Conservation (phyloP, 2,113 vertebrate species). For the Mobula hypostoma region DNA sequence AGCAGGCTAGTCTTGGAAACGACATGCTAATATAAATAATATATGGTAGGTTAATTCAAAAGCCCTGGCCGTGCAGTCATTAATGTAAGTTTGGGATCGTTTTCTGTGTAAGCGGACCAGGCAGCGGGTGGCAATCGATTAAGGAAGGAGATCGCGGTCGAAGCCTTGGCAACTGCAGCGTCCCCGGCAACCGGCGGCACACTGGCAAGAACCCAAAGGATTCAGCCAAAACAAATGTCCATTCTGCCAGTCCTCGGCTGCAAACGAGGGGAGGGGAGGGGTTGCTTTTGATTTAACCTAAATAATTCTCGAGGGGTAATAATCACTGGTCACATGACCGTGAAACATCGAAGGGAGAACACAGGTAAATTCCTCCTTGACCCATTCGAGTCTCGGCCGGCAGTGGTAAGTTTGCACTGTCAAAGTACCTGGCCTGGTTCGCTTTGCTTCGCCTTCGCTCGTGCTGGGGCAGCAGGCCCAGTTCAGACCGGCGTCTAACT, state of each 20-base stretch:
- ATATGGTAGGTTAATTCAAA: not conserved
- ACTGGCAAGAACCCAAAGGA: not conserved
- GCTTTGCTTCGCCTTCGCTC: not conserved
- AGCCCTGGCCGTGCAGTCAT: too few species aligned
- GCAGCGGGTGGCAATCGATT: too few species aligned
- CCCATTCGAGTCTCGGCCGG: not conserved
- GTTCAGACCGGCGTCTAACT: not conserved
- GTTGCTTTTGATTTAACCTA: not conserved
- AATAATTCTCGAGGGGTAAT: not conserved
- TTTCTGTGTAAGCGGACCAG: not conserved
- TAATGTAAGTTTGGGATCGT: not conserved
- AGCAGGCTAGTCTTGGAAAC: not conserved
- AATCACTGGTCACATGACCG: not conserved
- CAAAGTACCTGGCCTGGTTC: not conserved
- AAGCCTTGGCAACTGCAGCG: not conserved
- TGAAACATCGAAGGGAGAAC: not conserved
- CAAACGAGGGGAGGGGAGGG: not conserved
- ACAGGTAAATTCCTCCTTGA: not conserved
- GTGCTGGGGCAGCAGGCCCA: not conserved
- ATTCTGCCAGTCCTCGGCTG: not conserved
- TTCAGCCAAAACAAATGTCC: not conserved
- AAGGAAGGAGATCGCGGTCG: not conserved
- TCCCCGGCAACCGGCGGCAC: not conserved
- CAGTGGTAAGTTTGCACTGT: not conserved
- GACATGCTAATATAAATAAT: not conserved